Evolutionary conservation across 2,113 vertebrate genomes (phyloP), one percentile per base, ranked within the genome.

Genomic region (Hiodon tergisus): DNA sequence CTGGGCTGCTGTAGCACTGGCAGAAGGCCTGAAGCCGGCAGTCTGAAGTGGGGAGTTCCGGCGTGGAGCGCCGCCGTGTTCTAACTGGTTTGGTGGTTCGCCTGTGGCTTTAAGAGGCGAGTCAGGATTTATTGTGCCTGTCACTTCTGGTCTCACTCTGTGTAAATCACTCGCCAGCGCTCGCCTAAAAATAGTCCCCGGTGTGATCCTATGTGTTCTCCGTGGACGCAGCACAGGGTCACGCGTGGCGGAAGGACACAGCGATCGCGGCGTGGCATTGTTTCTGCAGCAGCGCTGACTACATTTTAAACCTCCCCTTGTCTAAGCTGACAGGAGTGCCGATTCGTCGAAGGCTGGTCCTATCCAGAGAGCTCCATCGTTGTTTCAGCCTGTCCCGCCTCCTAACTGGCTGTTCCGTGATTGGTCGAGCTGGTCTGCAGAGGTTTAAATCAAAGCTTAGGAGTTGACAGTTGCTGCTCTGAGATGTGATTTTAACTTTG

Each of bases 121-220:
- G 60, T 60, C 55, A 73, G 79, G 76, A 84, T 81, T 78, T 69
- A 83, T 87, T 66, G 69, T 62, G 73, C n/a, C 53, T 80, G 81
- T 86, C 81, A 80, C 77, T 78, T 79, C 78, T 53, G 17, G 58
- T 81, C 73, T 51, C 69, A 62, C 52, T 81, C 77, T 80, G 71
- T 81, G 81, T 84, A 84, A 83, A 83, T 86, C 82, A 82, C 72
- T 70, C 76, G 79, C 87, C 84, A 87, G 84, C 78, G 61, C 14
- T 53, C 47, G 65, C 54, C 83, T 85, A 85, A 85, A 81, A 85
- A 84, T 86, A 87, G 80, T 79, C 73, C 62, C 14, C 8, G 52
- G 73, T 71, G 78, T 81, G 71, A 76, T 77, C 53, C 77, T 71
- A 68, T 76, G 65, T 76, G 63, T 78, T 78, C 75, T 81, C 61